Evolutionary conservation across 2,797 vertebrate species (phyloP).

Genomic region (Scolopax bukidnonensis): DNA sequence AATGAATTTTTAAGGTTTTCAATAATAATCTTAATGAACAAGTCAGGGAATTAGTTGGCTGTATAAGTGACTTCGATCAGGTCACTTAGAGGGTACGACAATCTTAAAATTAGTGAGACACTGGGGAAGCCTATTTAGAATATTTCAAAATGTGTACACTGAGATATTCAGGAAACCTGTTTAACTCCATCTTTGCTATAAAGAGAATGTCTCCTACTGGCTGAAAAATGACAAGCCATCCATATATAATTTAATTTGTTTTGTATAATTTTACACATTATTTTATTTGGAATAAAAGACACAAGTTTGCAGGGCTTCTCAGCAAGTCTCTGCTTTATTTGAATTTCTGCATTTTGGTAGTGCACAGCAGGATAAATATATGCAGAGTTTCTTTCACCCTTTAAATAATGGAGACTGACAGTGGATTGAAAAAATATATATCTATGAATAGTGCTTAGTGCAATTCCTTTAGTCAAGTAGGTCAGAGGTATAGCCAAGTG

Average conservation of each 20-base stretch:
- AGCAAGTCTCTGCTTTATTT: neutral
- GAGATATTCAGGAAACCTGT: constrained; percentile 20
- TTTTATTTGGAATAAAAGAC: constrained; percentile 27
- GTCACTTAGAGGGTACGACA: constrained; percentile 56
- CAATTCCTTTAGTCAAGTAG: neutral
- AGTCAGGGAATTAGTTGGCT: constrained; percentile 65
- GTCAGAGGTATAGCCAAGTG: neutral
- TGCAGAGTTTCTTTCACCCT: neutral
- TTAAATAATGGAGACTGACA: neutral
- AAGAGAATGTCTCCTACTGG: constrained; percentile 1
- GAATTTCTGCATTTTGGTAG: constrained; percentile 38
- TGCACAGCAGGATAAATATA: neutral
- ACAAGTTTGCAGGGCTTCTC: neutral
- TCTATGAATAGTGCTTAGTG: neutral
- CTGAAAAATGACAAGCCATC: constrained; percentile 17
- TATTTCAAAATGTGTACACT: constrained; percentile 32
- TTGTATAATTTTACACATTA: constrained; percentile 19
- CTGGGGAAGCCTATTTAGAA: constrained; percentile 10
- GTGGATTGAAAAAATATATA: neutral
- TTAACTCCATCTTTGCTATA: constrained; percentile 2
- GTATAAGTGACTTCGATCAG: neutral
- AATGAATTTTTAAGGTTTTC: constrained; percentile 66
- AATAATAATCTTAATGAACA: constrained; percentile 67
- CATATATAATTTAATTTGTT: constrained; percentile 27
- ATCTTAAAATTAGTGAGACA: constrained; percentile 31